These are phyloP conservation scores for Eupithecia tripunctaria DNA, from an alignment of 2,888 invertebrate genomes.

Conservation along the genomic window DNA sequence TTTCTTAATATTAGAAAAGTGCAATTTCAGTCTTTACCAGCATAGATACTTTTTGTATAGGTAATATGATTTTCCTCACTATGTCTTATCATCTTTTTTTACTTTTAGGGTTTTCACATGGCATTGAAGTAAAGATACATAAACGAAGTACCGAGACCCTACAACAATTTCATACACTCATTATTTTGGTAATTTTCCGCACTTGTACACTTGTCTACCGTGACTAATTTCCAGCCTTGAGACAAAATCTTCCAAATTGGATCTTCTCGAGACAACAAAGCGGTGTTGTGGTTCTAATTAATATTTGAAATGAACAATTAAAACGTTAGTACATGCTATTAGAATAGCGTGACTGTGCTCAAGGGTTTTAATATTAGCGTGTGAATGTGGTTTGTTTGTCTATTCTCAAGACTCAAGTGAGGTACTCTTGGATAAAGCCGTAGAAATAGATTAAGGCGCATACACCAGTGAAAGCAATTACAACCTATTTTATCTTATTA, in stretches of 20 bases:
- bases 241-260: constrained; percentile 27
- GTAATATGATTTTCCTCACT: no score
- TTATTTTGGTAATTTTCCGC: neutral
- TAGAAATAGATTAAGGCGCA: neutral
- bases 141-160: no score
- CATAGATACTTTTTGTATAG: no score
- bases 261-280: constrained; percentile 25
- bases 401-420: neutral
- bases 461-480: no score
- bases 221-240: constrained; percentile 26
- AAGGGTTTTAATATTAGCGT: neutral
- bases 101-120: no score
- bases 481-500: no score
- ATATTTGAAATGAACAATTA: constrained; percentile 26
- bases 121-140: no score
- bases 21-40: no score
- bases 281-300: constrained; percentile 13
- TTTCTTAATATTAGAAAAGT: no score
- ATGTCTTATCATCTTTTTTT: no score
- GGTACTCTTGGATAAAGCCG: neutral
- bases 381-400: neutral
- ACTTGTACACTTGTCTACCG: constrained; percentile 10
- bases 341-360: constrained; percentile 10
- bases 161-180: neutral
- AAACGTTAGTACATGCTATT: constrained; percentile 15